Evolutionary conservation across 2,797 vertebrate genomes (phyloP).

Genomic region (Sebastolobus alascanus): DNA sequence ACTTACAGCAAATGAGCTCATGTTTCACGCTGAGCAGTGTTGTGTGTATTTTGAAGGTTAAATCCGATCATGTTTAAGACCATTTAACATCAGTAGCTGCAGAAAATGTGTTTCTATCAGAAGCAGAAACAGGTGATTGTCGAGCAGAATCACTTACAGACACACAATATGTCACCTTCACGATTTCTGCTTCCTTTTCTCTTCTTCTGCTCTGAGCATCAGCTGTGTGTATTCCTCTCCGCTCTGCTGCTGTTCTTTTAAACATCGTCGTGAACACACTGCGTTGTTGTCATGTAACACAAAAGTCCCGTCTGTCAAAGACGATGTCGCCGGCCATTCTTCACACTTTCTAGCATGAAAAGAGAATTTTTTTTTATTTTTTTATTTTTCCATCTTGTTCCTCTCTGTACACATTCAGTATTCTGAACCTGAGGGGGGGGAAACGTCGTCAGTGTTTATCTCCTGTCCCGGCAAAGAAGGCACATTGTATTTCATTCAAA

Average conservation of each 20-base stretch:
- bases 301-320: slow-evolving; percentile 13
- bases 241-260: no score
- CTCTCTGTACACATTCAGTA: neutral
- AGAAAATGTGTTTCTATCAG: neutral
- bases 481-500: slow-evolving; percentile 29
- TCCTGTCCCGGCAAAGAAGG: slow-evolving; percentile 6
- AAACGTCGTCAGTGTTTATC: slow-evolving; percentile 4
- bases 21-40: neutral
- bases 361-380: slow-evolving; percentile 4
- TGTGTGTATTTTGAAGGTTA: neutral
- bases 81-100: neutral
- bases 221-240: neutral
- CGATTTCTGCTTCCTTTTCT: neutral
- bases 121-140: neutral
- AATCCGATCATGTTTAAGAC: neutral
- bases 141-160: neutral
- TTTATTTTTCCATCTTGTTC: neutral
- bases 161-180: neutral
- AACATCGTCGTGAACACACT: neutral
- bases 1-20: slow-evolving; percentile 1
- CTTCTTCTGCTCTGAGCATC: neutral
- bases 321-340: neutral
- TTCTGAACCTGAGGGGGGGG: neutral
- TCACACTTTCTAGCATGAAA: neutral
- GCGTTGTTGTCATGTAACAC: neutral